Evolutionary conservation across 1,140 invertebrate genomes (phyloP).

Genomic region (Chrysoperla carnea): DNA sequence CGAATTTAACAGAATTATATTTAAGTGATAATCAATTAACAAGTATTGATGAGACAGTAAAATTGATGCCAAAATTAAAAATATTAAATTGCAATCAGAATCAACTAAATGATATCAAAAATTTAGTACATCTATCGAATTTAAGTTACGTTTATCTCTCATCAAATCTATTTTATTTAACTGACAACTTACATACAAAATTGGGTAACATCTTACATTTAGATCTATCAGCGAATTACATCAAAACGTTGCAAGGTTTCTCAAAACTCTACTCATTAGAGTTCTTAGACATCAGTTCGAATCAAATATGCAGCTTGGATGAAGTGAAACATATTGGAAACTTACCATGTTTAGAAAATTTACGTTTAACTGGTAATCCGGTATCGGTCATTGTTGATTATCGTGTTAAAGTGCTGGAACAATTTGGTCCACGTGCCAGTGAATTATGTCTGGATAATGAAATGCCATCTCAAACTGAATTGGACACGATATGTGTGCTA

Average conservation of each 20-base stretch:
- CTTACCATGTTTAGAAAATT: conserved; percentile 70
- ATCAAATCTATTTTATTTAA: conserved; percentile 49
- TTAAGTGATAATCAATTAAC: conserved; percentile 64
- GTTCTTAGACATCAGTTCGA: conserved; percentile 71
- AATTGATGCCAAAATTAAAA: conserved; percentile 58
- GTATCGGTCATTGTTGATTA: conserved; percentile 78
- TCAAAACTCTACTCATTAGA: conserved; percentile 71
- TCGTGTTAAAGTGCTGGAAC: conserved; percentile 70
- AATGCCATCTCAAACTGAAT: conserved; percentile 67
- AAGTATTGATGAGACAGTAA: conserved; percentile 62
- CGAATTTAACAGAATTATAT: conserved; percentile 44
- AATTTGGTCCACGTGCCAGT: conserved; percentile 56
- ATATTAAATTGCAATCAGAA: conserved; percentile 59
- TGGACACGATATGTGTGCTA: conserved; percentile 78
- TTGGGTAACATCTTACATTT: conserved; percentile 77
- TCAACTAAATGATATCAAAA: conserved; percentile 50
- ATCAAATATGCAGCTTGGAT: conserved; percentile 59
- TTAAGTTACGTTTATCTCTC: conserved; percentile 59
- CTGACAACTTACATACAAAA: conserved; percentile 63
- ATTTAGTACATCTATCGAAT: conserved; percentile 59
- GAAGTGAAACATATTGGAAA: conserved; percentile 64
- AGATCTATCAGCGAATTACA: conserved; percentile 73
- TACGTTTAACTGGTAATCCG: conserved; percentile 76
- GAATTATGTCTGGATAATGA: conserved; percentile 76
- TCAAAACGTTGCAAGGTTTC: conserved; percentile 58